These are phyloP conservation scores for Siderastrea siderea DNA, from an alignment of 92 coral and sea anemone genomes.

Conservation along the genomic window DNA sequence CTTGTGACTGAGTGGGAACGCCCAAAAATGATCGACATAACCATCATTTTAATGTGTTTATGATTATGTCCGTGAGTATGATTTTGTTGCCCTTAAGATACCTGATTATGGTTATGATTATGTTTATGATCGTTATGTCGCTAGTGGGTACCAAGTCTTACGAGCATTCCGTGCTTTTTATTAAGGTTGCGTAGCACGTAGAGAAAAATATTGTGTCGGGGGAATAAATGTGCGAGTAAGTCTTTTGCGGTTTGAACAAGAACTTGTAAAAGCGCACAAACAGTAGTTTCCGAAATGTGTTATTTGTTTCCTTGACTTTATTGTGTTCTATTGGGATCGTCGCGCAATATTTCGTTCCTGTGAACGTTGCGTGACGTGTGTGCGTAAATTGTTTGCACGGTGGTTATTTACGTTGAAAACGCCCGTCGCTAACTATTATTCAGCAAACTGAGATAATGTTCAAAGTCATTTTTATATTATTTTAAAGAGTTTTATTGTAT, in stretches of 20 bases:
- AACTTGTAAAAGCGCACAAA: too few species aligned
- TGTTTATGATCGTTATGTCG: neutral
- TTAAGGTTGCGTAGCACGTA: constrained; percentile 34
- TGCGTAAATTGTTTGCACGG: too few species aligned
- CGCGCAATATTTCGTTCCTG: neutral
- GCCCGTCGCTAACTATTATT: neutral
- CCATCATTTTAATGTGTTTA: too few species aligned
- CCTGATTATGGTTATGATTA: too few species aligned
- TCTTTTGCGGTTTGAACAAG: neutral
- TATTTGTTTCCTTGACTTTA: too few species aligned
- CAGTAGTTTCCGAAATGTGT: neutral
- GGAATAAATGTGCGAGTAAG: neutral
- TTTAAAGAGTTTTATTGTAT: constrained; percentile 20
- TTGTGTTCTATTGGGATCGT: constrained; percentile 1
- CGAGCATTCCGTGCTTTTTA: neutral
- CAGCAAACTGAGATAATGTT: neutral
- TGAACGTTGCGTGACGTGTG: neutral
- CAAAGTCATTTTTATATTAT: neutral
- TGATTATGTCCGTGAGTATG: too few species aligned
- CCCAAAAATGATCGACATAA: too few species aligned
- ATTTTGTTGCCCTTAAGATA: too few species aligned
- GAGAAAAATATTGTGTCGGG: neutral
- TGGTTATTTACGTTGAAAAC: neutral
- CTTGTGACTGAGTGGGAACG: too few species aligned
- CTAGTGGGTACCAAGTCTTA: neutral